A percentile compares a stretch with the other conserved stretches of the same genome.
Conservation (phyloP, 2,888 invertebrate genomes). For the Aporophyla lueneburgensis region DNA sequence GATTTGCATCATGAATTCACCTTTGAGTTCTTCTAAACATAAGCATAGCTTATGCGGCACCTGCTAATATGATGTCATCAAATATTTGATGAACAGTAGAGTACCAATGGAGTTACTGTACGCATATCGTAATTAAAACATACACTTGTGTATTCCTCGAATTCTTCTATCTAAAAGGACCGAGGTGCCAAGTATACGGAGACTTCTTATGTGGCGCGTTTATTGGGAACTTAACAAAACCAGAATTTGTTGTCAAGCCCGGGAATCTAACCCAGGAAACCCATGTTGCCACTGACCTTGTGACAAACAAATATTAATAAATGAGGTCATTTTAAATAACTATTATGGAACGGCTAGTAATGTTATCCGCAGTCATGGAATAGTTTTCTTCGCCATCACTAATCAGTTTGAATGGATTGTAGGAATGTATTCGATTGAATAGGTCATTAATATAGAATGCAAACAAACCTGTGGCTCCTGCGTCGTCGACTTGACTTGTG, state of each 20-base stretch:
- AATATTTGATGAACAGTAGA: background rate
- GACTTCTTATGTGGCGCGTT: background rate
- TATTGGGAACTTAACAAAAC: background rate
- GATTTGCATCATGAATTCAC: background rate
- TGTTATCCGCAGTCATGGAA: slow-evolving; percentile 27
- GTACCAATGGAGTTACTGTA: background rate
- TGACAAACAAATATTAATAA: background rate
- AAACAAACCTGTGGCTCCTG: slow-evolving; percentile 92
- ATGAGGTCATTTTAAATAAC: slow-evolving; percentile 23
- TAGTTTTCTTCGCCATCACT: slow-evolving; percentile 6
- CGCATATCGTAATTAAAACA: background rate
- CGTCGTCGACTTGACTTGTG: slow-evolving; percentile 96
- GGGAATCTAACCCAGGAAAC: background rate
- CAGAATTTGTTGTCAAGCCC: background rate
- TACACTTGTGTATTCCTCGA: background rate
- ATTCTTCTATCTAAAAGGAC: background rate
- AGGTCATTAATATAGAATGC: background rate
- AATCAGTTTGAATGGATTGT: slow-evolving; percentile 17
- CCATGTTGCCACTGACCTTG: background rate
- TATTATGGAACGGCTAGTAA: slow-evolving; percentile 11
- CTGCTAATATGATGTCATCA: background rate
- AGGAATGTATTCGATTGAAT: background rate
- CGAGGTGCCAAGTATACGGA: background rate
- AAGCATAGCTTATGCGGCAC: background rate
- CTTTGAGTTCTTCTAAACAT: background rate